Percentiles rank a stretch among this genome's conserved stretches.
These are phyloP conservation scores for Pantelozetes paolii DNA, from an alignment of 2,888 invertebrate species.

Conservation along the genomic window DNA sequence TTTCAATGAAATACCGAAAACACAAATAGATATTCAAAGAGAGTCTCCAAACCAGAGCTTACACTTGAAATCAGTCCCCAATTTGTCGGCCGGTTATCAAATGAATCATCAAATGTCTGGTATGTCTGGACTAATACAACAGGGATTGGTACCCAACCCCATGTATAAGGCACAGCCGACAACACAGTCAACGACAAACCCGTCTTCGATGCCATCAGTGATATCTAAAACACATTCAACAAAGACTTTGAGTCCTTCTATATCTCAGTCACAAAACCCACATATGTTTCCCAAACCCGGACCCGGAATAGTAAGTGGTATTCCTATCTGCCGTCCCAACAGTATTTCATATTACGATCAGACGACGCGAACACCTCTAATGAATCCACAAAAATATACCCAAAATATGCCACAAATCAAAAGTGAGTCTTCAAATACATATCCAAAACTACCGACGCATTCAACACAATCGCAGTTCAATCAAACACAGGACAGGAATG, in stretches of 20 bases:
- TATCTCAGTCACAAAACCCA: constrained; percentile 42
- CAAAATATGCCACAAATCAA: constrained; percentile 2
- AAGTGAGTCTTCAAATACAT: constrained; percentile 10
- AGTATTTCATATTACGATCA: constrained; percentile 43
- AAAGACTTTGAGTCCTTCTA: constrained; percentile 28
- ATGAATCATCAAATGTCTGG: no score
- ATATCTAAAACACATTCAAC: constrained; percentile 35
- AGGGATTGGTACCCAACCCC: constrained; percentile 55
- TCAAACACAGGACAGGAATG: constrained; percentile 13
- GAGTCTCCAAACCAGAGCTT: constrained; percentile 48
- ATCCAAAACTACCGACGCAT: constrained; percentile 21
- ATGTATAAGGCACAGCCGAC: constrained; percentile 49
- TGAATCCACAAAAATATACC: constrained; percentile 12
- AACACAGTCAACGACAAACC: constrained; percentile 43
- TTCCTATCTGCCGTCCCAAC: constrained; percentile 45
- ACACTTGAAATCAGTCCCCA: constrained; percentile 46
- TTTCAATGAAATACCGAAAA: constrained; percentile 22
- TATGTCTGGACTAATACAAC: constrained; percentile 52
- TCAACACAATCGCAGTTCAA: constrained; percentile 7
- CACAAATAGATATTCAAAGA: not conserved
- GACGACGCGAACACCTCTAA: not conserved
- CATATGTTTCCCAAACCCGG: constrained; percentile 44
- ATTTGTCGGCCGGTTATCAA: constrained; percentile 47
- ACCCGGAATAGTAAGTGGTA: constrained; percentile 47
- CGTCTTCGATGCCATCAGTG: constrained; percentile 42